These are phyloP conservation scores for Cydia splendana DNA, from an alignment of 1,140 invertebrate genomes.

Conservation along the genomic window DNA sequence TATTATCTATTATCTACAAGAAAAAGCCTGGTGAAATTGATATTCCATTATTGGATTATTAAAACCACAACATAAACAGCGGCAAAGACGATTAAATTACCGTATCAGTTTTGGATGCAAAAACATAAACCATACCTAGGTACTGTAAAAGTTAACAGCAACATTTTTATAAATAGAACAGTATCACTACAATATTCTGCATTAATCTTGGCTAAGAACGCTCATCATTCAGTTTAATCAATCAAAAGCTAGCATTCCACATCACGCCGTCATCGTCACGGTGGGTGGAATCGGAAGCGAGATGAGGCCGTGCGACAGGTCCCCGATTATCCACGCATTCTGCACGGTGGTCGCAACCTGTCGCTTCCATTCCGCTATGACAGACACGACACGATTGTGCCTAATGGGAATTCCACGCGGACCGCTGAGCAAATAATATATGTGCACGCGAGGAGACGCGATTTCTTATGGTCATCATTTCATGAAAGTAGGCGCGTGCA, in stretches of 20 bases:
- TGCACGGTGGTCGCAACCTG: constrained; percentile 62
- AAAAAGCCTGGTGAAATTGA: neutral
- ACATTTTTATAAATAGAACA: neutral
- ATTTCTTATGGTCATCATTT: constrained; percentile 27
- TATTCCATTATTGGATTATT: no score
- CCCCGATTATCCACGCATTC: constrained; percentile 75
- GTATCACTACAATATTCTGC: neutral
- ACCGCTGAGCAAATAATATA: constrained; percentile 37
- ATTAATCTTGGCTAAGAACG: neutral
- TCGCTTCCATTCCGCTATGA: constrained; percentile 47
- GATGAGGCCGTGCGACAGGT: constrained; percentile 72
- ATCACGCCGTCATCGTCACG: constrained; percentile 35
- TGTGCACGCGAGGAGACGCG: constrained; percentile 9
- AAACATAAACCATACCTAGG: no score
- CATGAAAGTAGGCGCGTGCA: neutral
- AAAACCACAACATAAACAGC: no score
- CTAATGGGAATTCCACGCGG: constrained; percentile 60
- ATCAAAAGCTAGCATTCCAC: constrained; percentile 31
- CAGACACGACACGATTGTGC: constrained; percentile 44
- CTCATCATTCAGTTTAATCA: constrained; percentile 3
- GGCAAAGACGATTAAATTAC: no score
- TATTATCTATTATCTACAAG: neutral
- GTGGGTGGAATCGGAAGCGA: constrained; percentile 37
- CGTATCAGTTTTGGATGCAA: no score
- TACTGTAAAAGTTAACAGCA: neutral